Conservation (phyloP, 2,888 invertebrate genomes). For the Xestobium rufovillosum region DNA sequence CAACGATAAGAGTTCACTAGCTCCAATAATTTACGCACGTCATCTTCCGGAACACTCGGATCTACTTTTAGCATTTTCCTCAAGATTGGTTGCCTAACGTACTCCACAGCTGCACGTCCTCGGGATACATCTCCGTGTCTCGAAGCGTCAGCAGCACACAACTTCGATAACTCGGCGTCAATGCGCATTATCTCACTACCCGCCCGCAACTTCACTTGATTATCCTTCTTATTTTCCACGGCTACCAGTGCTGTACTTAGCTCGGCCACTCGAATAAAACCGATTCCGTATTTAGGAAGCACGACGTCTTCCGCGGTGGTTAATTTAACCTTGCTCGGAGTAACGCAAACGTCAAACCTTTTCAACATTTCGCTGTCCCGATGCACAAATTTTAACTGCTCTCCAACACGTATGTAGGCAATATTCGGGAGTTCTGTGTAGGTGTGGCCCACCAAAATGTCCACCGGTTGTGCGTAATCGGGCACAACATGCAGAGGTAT, state of each 20-base stretch:
- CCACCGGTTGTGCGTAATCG: slow-evolving; percentile 3
- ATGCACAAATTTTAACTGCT: slow-evolving; percentile 2
- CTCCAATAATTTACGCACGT: slow-evolving; percentile 5
- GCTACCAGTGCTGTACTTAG: too few relatives aligned
- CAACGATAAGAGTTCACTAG: slow-evolving; percentile 12
- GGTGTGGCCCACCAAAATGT: slow-evolving; percentile 4
- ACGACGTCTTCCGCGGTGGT: neutral
- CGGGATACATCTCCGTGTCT: too few relatives aligned
- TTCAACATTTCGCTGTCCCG: slow-evolving; percentile 3
- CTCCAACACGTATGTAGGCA: slow-evolving; percentile 6
- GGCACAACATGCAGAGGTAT: neutral
- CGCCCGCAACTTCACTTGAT: too few relatives aligned
- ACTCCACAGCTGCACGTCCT: too few relatives aligned
- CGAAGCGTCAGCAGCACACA: too few relatives aligned
- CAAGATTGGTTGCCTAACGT: too few relatives aligned
- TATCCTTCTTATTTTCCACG: too few relatives aligned
- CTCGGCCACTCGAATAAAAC: neutral
- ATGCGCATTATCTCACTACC: too few relatives aligned
- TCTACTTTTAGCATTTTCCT: neutral
- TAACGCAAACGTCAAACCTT: neutral
- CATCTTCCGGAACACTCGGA: neutral
- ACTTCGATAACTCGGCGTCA: too few relatives aligned
- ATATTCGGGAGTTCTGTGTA: slow-evolving; percentile 2
- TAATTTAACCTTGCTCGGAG: neutral
- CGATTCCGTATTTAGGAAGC: neutral